Percentiles rank a stretch among this genome's conserved stretches.
Conservation (phyloP, 2,888 invertebrate species). For the Dioctria linearis region DNA sequence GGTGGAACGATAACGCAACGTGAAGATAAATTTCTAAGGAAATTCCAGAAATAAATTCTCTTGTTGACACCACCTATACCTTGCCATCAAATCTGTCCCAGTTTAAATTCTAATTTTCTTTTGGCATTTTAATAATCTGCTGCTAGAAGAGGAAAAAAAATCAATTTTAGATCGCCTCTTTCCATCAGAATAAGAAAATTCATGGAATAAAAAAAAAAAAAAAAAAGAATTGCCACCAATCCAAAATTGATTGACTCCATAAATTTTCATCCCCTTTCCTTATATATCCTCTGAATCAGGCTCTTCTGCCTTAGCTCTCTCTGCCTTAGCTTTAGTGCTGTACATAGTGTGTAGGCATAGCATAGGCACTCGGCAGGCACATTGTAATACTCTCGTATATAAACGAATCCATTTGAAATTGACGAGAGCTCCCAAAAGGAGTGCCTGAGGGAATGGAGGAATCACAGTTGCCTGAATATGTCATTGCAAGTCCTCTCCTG, state of each 20-base stretch:
- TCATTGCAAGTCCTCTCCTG: conserved; percentile 51
- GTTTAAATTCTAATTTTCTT: conserved; percentile 13
- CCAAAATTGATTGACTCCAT: too few relatives aligned
- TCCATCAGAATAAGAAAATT: conserved; percentile 29
- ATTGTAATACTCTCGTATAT: conserved; percentile 2
- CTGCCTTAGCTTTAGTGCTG: too few relatives aligned
- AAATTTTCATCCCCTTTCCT: too few relatives aligned
- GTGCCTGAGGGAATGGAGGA: conserved; percentile 43
- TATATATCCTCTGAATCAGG: background rate
- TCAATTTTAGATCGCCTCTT: conserved; percentile 24
- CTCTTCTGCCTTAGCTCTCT: background rate
- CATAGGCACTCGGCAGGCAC: conserved; percentile 22
- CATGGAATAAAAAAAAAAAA: background rate
- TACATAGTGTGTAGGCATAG: too few relatives aligned
- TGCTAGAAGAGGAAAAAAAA: background rate
- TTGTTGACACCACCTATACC: background rate
- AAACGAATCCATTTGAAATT: conserved; percentile 52
- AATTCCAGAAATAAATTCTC: too few relatives aligned
- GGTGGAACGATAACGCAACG: too few relatives aligned
- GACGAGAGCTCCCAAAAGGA: conserved; percentile 54
- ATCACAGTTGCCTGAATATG: conserved; percentile 51
- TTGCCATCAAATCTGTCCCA: conserved; percentile 5
- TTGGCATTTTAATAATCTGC: conserved; percentile 8
- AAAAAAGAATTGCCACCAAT: conserved; percentile 22
- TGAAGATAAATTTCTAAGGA: too few relatives aligned